Conservation (phyloP, 2,888 invertebrate species). For the Lasioglossum vierecki region DNA sequence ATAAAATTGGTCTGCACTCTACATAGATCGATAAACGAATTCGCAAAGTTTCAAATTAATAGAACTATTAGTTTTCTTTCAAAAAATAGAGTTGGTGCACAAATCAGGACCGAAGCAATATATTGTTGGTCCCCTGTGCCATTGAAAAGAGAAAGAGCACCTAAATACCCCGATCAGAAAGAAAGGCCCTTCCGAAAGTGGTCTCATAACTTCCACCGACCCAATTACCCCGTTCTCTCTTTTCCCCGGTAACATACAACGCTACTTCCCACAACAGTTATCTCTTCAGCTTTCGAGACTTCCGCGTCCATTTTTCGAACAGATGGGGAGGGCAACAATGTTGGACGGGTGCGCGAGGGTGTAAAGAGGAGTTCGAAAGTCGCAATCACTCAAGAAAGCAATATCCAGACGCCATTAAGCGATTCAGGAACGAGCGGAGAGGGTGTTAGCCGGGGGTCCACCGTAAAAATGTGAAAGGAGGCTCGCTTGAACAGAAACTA, state of each 20-base stretch:
- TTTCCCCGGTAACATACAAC: not conserved
- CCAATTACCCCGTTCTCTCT: not conserved
- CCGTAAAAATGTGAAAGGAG: not conserved
- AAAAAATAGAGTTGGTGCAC: not conserved
- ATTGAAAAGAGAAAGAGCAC: not conserved
- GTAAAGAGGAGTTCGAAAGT: not conserved
- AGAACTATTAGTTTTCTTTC: fast-evolving
- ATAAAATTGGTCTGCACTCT: not conserved
- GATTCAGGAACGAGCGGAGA: not conserved
- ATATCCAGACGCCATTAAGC: not conserved
- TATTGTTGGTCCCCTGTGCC: not conserved
- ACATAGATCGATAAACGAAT: not conserved
- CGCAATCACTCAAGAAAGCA: not conserved
- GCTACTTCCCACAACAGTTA: not conserved
- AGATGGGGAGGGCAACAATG: not conserved
- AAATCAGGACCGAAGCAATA: not conserved
- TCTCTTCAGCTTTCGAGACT: not conserved
- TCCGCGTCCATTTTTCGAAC: not conserved
- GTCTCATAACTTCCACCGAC: not conserved
- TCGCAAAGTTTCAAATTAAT: not conserved
- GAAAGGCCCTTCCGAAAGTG: not conserved
- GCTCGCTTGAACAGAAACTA: not conserved
- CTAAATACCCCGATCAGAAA: not conserved
- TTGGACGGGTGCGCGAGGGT: not conserved
- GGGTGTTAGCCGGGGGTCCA: not conserved